Base-by-base conservation (phyloP, 2,888 invertebrate genomes). In the Nomada flava region DNA sequence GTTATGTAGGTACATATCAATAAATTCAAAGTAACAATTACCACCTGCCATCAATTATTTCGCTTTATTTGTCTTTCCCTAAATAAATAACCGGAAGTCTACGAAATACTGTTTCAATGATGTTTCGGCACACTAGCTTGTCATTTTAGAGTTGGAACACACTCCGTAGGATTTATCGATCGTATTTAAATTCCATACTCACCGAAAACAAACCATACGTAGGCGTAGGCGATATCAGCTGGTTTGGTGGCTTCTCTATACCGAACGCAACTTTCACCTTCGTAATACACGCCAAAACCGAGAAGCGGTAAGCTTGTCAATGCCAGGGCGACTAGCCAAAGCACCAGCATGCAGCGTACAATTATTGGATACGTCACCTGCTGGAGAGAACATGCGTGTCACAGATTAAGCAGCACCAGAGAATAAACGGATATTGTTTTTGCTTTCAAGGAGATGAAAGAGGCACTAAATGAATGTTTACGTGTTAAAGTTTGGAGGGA, bases 281-380 rank as follows among this genome's bases (percentile, higher is more conserved):
- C 90, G 64, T 92, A 92, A 82, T 92, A 93, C 87, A 94, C 55
- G 15, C 89, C 90, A 91, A 94, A 92, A 96, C 95, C 94, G 95
- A 97, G 94, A 87, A 98, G 95, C 1, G 98, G 98, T 70, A 97
- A 94, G 93, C 96, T 97, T 20, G 97, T 97, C 80, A 98, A 94
- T 79, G 96, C 91, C 23, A 96, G 95, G 23, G 97, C 97, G 89
- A 95, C 95, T 83, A 95, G 91, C 96, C 98, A 96, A 80, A 97
- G 95, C 64, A 94, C 94, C 88, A 96, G 94, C 92, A 98, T 95
- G 79, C 96, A 95, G 90, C 95, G 95, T 88, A 96, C 96, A 89
- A 98, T 96, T 90, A 96, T 94, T 93, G 96, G 96, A 94, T 96
- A 97, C 80, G 98, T 98, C 91, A 98, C 96, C 94, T 97, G 96